Conservation (phyloP, 1,140 invertebrate species). For the Drosophila sturtevanti region DNA sequence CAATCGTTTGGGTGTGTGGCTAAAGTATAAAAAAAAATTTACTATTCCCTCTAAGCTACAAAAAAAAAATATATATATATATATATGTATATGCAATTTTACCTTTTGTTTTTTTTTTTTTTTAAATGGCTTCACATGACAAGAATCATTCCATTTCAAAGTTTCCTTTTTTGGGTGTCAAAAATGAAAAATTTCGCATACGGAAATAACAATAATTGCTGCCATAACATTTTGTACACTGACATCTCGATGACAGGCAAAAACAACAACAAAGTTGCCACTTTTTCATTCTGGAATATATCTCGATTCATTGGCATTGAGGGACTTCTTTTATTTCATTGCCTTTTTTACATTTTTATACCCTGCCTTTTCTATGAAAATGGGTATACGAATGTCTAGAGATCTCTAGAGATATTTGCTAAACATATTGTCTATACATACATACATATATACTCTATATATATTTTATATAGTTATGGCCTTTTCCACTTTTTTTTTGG, state of each 20-base stretch:
- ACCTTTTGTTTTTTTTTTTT: not conserved
- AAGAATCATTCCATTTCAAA: slow-evolving; percentile 1
- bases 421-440: no score
- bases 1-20: slow-evolving; percentile 20
- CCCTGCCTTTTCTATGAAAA: not conserved
- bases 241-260: slow-evolving; percentile 56
- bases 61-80: not conserved
- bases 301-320: slow-evolving; percentile 60
- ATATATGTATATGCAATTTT: not conserved
- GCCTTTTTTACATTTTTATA: slow-evolving; percentile 24
- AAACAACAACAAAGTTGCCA: slow-evolving; percentile 48
- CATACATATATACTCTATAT: no score
- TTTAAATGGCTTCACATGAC: not conserved
- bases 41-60: no score
- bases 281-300: not conserved
- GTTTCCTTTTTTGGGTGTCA: slow-evolving; percentile 22
- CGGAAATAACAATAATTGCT: slow-evolving; percentile 75
- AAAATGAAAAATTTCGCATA: slow-evolving; percentile 68
- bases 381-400: no score
- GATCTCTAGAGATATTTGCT: no score
- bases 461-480: no score
- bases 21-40: not conserved
- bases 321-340: slow-evolving; percentile 5
- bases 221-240: slow-evolving; percentile 64
- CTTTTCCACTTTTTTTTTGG: no score